Evolutionary conservation across 2,888 invertebrate species (phyloP).

Genomic region (Melieria crassipennis): DNA sequence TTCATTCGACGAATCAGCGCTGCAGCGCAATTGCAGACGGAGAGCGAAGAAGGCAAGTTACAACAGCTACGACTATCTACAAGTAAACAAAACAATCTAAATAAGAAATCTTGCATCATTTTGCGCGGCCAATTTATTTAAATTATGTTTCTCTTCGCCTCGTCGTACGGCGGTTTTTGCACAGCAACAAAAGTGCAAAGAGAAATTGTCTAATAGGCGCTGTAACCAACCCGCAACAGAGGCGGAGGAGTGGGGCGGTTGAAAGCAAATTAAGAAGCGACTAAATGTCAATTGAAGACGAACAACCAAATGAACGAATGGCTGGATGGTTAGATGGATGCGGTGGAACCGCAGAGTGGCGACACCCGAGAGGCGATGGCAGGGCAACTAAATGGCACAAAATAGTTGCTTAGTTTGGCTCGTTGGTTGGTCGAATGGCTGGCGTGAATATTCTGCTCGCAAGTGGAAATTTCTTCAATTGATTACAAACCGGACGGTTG

Average conservation of each 20-base stretch:
- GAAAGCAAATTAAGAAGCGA: constrained; percentile 1
- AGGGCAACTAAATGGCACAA: too few relatives aligned
- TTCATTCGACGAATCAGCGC: too few relatives aligned
- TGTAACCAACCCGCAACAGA: too few relatives aligned
- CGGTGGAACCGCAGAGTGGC: too few relatives aligned
- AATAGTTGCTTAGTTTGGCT: too few relatives aligned
- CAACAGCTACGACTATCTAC: background rate
- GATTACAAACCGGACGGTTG: too few relatives aligned
- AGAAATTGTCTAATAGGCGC: background rate
- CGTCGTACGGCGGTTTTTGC: background rate
- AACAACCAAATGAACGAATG: background rate
- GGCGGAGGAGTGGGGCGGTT: background rate
- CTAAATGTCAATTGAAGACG: constrained; percentile 20
- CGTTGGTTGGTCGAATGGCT: too few relatives aligned
- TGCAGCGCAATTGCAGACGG: too few relatives aligned
- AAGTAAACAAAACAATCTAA: constrained; percentile 31
- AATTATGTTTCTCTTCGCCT: constrained; percentile 3
- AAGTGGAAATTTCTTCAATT: too few relatives aligned
- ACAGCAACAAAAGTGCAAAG: background rate
- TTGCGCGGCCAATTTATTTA: constrained; percentile 29
- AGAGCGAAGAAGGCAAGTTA: too few relatives aligned
- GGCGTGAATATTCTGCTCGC: too few relatives aligned
- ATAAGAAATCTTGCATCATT: constrained; percentile 30
- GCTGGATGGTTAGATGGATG: background rate
- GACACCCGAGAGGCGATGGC: too few relatives aligned